These are phyloP conservation scores for Tanaodytes sp. DNA, from an alignment of 2,888 invertebrate species.

Conservation along the genomic window DNA sequence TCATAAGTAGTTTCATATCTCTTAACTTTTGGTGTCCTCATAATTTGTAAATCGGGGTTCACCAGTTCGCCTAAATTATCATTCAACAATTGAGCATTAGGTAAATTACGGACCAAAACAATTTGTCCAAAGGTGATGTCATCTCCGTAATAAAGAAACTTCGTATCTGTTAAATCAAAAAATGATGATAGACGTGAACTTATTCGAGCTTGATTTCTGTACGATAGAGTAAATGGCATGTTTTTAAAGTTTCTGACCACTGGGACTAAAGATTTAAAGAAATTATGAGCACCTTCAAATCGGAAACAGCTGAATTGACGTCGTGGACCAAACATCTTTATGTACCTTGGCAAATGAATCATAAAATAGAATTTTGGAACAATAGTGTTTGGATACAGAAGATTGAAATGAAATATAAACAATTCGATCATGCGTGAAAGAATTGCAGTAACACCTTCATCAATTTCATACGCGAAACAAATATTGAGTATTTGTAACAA, in stretches of 20 bases:
- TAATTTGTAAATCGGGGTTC: constrained; percentile 4
- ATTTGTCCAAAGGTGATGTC: constrained; percentile 32
- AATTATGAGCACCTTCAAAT: constrained; percentile 6
- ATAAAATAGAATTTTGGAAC: too few species aligned
- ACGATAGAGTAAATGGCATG: constrained; percentile 1
- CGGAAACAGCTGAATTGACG: constrained; percentile 1
- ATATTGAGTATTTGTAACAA: constrained; percentile 6
- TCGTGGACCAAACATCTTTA: constrained; percentile 1
- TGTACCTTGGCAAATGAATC: neutral
- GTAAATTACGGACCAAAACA: constrained; percentile 31
- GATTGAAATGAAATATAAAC: neutral
- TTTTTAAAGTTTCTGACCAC: neutral
- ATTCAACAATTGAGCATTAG: constrained; percentile 12
- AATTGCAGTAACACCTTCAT: too few species aligned
- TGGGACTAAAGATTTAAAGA: constrained; percentile 4
- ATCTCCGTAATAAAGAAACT: constrained; percentile 46
- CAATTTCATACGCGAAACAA: constrained; percentile 5
- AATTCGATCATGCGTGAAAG: constrained; percentile 5
- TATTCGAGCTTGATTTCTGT: constrained; percentile 8
- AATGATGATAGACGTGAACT: constrained; percentile 15
- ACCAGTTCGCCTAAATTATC: constrained; percentile 9
- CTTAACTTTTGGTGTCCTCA: constrained; percentile 25
- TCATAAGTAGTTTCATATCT: constrained; percentile 26
- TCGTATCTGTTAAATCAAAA: constrained; percentile 15
- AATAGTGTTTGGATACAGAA: too few species aligned